These are phyloP conservation scores for Epizoanthus illoricatus DNA, from an alignment of 92 coral and sea anemone genomes.

Conservation along the genomic window DNA sequence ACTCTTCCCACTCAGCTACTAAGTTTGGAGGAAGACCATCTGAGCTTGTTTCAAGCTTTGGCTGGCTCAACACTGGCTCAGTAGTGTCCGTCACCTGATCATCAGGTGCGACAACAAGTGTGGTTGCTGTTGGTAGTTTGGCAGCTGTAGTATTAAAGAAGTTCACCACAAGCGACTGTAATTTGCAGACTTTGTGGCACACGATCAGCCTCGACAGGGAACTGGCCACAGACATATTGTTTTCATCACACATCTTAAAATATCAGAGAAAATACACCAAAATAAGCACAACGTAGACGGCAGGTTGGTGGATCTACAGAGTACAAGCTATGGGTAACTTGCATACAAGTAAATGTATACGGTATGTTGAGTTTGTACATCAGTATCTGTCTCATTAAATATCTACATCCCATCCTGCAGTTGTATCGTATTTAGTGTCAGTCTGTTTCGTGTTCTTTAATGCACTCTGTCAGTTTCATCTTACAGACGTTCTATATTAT, in stretches of 20 bases:
- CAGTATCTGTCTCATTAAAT: too few relatives aligned
- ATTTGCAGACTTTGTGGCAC: slow-evolving; percentile 50
- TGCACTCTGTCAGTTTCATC: too few relatives aligned
- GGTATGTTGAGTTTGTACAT: too few relatives aligned
- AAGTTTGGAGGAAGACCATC: slow-evolving; percentile 61
- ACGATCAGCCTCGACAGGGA: slow-evolving; percentile 60
- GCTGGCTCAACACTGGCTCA: background rate
- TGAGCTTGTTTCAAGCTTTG: slow-evolving; percentile 2
- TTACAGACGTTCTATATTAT: too few relatives aligned
- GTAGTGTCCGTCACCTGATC: background rate
- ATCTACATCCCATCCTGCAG: too few relatives aligned
- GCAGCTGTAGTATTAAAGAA: slow-evolving; percentile 59
- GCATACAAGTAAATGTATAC: too few relatives aligned
- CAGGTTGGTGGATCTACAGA: background rate
- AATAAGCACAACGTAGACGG: background rate
- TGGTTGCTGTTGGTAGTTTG: slow-evolving; percentile 32
- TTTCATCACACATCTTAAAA: slow-evolving; percentile 76
- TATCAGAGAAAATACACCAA: background rate
- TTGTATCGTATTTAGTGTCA: too few relatives aligned
- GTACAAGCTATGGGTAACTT: too few relatives aligned
- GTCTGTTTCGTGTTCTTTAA: too few relatives aligned
- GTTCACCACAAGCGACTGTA: slow-evolving; percentile 55
- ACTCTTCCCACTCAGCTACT: slow-evolving; percentile 86
- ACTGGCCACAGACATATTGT: slow-evolving; percentile 41
- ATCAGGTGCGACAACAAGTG: slow-evolving; percentile 11